Evolutionary conservation across 2,797 vertebrate genomes (phyloP), one percentile per base, ranked within the genome.

Genomic region (Chaunax sp.): DNA sequence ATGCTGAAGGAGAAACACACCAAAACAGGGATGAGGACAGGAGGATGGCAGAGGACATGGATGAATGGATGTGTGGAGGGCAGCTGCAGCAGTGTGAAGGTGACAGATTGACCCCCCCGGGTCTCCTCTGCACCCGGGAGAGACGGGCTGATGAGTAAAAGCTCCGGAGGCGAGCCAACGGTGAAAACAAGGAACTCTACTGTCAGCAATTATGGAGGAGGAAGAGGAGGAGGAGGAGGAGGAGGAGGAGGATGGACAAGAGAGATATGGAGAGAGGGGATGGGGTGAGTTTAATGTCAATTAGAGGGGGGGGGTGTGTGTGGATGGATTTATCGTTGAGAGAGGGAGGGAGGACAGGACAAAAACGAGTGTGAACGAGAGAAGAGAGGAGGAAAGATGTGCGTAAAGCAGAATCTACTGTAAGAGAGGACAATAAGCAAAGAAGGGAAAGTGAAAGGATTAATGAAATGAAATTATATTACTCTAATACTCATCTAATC

Each of bases 131-230:
- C 67, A 79, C 75, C 62, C 38, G 16, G 11, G 61, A 72, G 73
- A 76, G 51, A 54, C 2, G 13, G 19, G 69, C 40, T 19, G 2
- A 45, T 14, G 20, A 64, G 70, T 28, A 50, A 78, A 72, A 72
- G 37, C 74, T 63, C 74, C 67, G 1, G 64, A 83, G 73, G 63
- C 49, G 46, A 77, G 76, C 61, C 82, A 86, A 63, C 69, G 18
- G 72, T 67, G 69, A 76, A 77, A 81, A 84, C 51, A 72, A 80
- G 69, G 66, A 86, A 86, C 37, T 28, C 43, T 75, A 30, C 38
- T 0, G 84, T 90, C 83, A 89, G 84, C 83, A 85, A 28, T 77
- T 75, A 82, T 38, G 50, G 69, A 81, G 54, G 64, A 72, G 54
- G 65, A 50, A 40, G 75, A 64, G 62, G 43, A 49, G 46, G 28